phyloP scores from a whole-genome alignment of 2,797 vertebrate genomes.

The Sebastes glaucus region DNA sequence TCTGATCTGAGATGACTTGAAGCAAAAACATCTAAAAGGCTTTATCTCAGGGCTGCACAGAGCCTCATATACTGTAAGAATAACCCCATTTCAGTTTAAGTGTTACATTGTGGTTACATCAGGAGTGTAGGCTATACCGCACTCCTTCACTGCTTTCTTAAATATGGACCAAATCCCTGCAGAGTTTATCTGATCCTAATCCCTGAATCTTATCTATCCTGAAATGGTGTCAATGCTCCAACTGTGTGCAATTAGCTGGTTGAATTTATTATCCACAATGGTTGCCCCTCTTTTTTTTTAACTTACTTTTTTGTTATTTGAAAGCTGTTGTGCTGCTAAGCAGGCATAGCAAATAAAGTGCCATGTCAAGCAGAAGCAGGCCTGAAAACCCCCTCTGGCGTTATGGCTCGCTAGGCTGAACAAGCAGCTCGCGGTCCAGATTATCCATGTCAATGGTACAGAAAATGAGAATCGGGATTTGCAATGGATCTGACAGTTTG shows the following conservation, averaged over 20 bases:
- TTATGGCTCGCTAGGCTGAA: slow-evolving; percentile 55
- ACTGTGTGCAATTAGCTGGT: slow-evolving; percentile 1
- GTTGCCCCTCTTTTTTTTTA: neutral
- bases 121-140: neutral
- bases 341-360: slow-evolving; percentile 54
- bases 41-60: neutral
- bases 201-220: slow-evolving; percentile 10
- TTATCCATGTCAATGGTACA: slow-evolving; percentile 66
- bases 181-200: slow-evolving; percentile 30
- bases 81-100: slow-evolving; percentile 19
- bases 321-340: slow-evolving; percentile 36
- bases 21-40: slow-evolving; percentile 14
- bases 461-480: slow-evolving; percentile 60
- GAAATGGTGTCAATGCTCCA: slow-evolving; percentile 9
- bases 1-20: slow-evolving; percentile 5
- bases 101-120: slow-evolving; percentile 53
- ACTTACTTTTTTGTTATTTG: slow-evolving; percentile 23
- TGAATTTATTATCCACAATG: neutral
- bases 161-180: slow-evolving; percentile 35
- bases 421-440: slow-evolving; percentile 56
- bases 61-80: neutral
- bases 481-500: slow-evolving; percentile 45
- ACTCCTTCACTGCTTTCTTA: neutral
- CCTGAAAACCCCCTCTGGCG: slow-evolving; percentile 50
- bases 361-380: slow-evolving; percentile 62